Evolutionary conservation across 1,140 invertebrate species (phyloP).

Genomic region (Dendroctonus ponderosae): DNA sequence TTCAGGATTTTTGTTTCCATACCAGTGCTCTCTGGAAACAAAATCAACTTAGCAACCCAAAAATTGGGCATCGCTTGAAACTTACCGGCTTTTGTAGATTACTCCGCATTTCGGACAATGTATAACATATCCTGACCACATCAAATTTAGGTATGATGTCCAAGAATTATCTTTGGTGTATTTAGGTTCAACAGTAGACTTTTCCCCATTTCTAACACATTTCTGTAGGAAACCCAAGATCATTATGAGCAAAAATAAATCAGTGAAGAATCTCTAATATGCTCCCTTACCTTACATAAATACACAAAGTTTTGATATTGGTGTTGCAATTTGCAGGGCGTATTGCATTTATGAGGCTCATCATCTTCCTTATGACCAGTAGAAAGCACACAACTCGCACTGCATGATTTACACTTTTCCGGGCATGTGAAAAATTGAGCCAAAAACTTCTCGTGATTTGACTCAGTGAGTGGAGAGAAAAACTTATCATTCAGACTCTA

Average conservation of each 20-base stretch:
- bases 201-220: slow-evolving; percentile 61
- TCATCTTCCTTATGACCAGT: slow-evolving; percentile 77
- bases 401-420: slow-evolving; percentile 70
- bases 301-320: slow-evolving; percentile 78
- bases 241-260: not conserved
- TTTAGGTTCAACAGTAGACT: slow-evolving; percentile 61
- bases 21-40: slow-evolving; percentile 71
- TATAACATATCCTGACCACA: slow-evolving; percentile 79
- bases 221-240: slow-evolving; percentile 40
- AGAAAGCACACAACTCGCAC: slow-evolving; percentile 65
- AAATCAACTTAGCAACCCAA: slow-evolving; percentile 2
- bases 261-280: not conserved
- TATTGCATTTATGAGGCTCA: slow-evolving; percentile 58
- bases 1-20: slow-evolving; percentile 77
- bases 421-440: slow-evolving; percentile 81
- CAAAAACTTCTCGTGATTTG: slow-evolving; percentile 66
- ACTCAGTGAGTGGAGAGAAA: slow-evolving; percentile 65
- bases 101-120: slow-evolving; percentile 80
- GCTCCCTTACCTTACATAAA: slow-evolving; percentile 60
- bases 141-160: slow-evolving; percentile 73
- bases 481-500: slow-evolving; percentile 77
- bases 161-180: slow-evolving; percentile 65
- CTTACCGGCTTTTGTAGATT: slow-evolving; percentile 68
- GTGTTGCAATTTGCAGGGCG: slow-evolving; percentile 68
- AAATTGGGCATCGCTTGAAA: not conserved